Evolutionary conservation across 2,113 vertebrate genomes (phyloP).

Genomic region (Canis aureus): DNA sequence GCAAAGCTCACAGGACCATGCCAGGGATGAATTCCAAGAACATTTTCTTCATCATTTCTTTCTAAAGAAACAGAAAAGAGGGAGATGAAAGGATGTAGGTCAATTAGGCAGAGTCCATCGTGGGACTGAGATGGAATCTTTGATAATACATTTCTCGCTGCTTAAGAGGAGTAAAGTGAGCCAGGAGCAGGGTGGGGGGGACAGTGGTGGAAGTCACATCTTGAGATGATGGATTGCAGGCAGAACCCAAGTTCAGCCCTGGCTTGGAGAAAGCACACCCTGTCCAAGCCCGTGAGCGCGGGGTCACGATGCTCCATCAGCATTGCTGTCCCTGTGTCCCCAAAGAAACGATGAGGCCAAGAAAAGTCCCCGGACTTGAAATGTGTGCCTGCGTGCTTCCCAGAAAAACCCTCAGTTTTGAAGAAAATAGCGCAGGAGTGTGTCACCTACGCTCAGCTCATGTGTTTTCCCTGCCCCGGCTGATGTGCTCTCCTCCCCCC

Average conservation of each 20-base stretch:
- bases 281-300: neutral
- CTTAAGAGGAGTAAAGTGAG: neutral
- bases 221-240: constrained; percentile 36
- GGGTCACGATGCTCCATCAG: neutral
- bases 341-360: neutral
- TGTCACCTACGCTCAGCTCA: neutral
- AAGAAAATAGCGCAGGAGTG: neutral
- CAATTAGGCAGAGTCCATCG: neutral
- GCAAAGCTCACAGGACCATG: constrained; percentile 62
- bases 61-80: constrained; percentile 9
- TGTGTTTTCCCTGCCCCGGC: neutral
- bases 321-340: neutral
- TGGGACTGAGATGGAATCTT: constrained; percentile 24
- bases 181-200: neutral
- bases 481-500: too few relatives aligned
- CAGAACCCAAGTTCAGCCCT: neutral
- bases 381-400: neutral
- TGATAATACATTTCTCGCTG: constrained; percentile 3
- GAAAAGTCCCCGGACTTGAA: neutral
- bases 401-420: constrained; percentile 31
- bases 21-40: constrained; percentile 78
- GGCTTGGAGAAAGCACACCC: neutral
- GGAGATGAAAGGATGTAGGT: neutral
- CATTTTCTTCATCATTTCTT: constrained; percentile 72
- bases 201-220: neutral